Evolutionary conservation across 2,113 vertebrate species (phyloP), one percentile per base, ranked within the genome.

Genomic region (Corythoichthys intestinalis): DNA sequence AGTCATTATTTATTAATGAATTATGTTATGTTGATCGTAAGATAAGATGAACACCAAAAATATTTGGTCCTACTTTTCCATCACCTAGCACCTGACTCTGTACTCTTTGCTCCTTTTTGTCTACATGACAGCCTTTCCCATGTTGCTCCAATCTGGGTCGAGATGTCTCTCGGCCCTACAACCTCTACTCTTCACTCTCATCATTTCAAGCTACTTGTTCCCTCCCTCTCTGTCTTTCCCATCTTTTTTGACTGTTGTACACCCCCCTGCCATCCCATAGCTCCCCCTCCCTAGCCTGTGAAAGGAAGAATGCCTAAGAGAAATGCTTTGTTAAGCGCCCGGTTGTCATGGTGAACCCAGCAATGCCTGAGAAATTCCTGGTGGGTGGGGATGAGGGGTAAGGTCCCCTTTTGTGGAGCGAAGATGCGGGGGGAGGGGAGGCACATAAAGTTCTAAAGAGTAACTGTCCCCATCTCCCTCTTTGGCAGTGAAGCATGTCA

Each of bases 271-370:
- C 59, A 8, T 4, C 59, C 60, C 39, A 20, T 44, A 63, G 11
- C 61, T 63, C 47, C 65, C 64, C 41, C 67, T 47, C 72, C 80
- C 72, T 78, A 72, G 77, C 70, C 56, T 80, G 86, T 91, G 91
- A 92, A 91, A 91, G 83, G 86, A 90, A 90, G 89, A 92, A 92
- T 91, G 90, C 86, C 80, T 83, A 90, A 87, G 90, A 93, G 90
- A 92, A 93, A 91, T 91, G 90, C 91, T 93, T 93, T 93, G 92
- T 93, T 92, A 89, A 87, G 84, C 80, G 64, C 80, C 70, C 74
- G 82, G 92, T 93, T 90, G 91, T 91, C 91, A 92, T 93, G 89
- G 90, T 84, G 89, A 93, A 86, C 81, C 85, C 83, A 90, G 87
- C 87, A 86, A 91, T 91, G 89, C 90, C 83, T 91, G 83, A 92